Evolutionary conservation across 30 jellyfish, hydroid and myxozoan genomes (phyloP), one percentile per base, ranked within the genome.

Genomic region (Turritopsis rubra): DNA sequence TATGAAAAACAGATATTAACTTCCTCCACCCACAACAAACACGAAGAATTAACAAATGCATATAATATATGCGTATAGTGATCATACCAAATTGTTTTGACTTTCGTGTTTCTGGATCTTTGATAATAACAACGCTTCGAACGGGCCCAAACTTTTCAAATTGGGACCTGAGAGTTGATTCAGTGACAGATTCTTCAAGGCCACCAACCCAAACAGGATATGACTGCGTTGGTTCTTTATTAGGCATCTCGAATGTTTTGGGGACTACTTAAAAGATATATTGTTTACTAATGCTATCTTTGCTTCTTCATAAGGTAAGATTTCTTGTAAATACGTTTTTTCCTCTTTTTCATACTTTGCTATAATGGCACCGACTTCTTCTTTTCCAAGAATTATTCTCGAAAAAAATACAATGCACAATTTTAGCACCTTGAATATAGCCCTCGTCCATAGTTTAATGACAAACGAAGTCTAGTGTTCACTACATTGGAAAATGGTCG

Each of bases 151-250:
- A 82, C 25, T 65, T 80, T 54, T 85, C 25, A 79, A 89, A 89
- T 18, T 73, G 84, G 53, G 71, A 28, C 52, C 68, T 66, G 21
- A 89, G 68, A 21, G 18, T 80, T 16, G 75, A 28, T 73, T 89
- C 90, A 21, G 81, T 83, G 29, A 89, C 85, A 52, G 86, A 79
- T 29, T 71, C 93, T 5, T 85, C 71, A 29, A 89, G 88, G n/a
- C 84, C 60, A 28, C 90, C 94, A 71, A 89, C 90, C 93, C 94
- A 79, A 73, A 89, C 96, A 21, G 90, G 90, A 75, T 68, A 85
- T 29, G 94, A 73, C 26, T 84, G 79, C 82, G 77, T 80, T 24
- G 17, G 72, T 20, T 71, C 86, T 3, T 28, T n/a, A n/a, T n/a
- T 30, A 1, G 85, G 31, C 77, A 68, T 68, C 19, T 68, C 19